Percentiles rank a stretch among this genome's conserved stretches.
These are phyloP conservation scores for Drosophila mulleri DNA, from an alignment of 2,888 invertebrate genomes.

Conservation along the genomic window DNA sequence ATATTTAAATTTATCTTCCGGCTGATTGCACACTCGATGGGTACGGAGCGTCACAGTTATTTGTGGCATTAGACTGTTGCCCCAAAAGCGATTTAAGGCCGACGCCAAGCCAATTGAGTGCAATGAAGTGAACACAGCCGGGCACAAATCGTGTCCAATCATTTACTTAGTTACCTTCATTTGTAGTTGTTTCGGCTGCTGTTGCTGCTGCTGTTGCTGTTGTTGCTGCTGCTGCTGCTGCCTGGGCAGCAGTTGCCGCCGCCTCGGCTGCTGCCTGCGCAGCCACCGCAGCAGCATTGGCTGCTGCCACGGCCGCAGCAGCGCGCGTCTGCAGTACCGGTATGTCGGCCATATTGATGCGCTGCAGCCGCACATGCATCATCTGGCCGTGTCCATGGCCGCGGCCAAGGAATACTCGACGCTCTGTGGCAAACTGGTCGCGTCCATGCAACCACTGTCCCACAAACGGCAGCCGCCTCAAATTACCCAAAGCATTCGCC, in stretches of 20 bases:
- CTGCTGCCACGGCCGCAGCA: slow-evolving; percentile 37
- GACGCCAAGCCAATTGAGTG: slow-evolving; percentile 39
- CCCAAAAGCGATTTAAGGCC: slow-evolving; percentile 47
- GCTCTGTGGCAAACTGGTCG: slow-evolving; percentile 80
- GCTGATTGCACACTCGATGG: slow-evolving; percentile 55
- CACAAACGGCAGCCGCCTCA: slow-evolving; percentile 72
- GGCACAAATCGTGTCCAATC: slow-evolving; percentile 9
- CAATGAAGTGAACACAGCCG: slow-evolving; percentile 29
- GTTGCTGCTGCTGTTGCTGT: neutral
- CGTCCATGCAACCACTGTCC: slow-evolving; percentile 77
- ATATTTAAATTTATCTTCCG: slow-evolving; percentile 72
- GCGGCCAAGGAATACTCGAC: slow-evolving; percentile 63
- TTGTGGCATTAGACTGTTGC: slow-evolving; percentile 23
- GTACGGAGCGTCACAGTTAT: slow-evolving; percentile 21
- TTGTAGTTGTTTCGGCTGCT: slow-evolving; percentile 1
- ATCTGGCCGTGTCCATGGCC: slow-evolving; percentile 62
- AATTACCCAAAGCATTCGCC: slow-evolving; percentile 74
- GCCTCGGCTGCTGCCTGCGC: slow-evolving; percentile 13
- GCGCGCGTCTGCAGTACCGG: slow-evolving; percentile 68
- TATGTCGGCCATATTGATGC: slow-evolving; percentile 83
- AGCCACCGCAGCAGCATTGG: slow-evolving; percentile 22
- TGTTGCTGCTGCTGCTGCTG: slow-evolving; percentile 8
- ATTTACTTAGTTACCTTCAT: slow-evolving; percentile 41
- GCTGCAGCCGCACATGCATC: slow-evolving; percentile 78
- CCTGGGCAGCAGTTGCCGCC: neutral